Conservation (phyloP, 2,113 vertebrate species). For the Oncorhynchus clarkii region DNA sequence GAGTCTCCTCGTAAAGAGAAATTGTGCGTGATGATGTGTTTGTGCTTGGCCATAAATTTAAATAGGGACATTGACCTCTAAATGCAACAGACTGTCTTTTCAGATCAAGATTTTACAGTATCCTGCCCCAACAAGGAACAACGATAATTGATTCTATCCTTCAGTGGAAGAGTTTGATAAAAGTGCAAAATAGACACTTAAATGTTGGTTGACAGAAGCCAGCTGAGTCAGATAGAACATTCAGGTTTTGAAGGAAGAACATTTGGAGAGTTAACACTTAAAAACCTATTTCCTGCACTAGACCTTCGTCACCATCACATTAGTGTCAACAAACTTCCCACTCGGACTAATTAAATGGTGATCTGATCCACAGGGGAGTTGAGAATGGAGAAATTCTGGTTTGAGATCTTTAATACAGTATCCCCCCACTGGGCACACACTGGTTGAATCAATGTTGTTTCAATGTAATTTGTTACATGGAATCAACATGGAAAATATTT, state of each 20-base stretch:
- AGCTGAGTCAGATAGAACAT: background rate
- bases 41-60: background rate
- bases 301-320: no score
- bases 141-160: background rate
- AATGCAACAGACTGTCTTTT: background rate
- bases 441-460: no score
- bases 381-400: no score
- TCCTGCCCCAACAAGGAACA: background rate
- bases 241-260: background rate
- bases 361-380: no score
- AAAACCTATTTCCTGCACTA: no score
- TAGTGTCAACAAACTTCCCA: no score
- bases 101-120: background rate
- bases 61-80: background rate
- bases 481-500: no score
- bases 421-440: no score
- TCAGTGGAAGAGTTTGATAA: background rate
- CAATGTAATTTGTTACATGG: no score
- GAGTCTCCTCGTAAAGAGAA: background rate
- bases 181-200: background rate
- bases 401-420: no score
- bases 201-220: background rate
- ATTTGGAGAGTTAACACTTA: background rate
- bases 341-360: no score
- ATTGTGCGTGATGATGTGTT: background rate